phyloP scores from a whole-genome alignment of 1,140 invertebrate species.

The Alviniconcha marisindica region DNA sequence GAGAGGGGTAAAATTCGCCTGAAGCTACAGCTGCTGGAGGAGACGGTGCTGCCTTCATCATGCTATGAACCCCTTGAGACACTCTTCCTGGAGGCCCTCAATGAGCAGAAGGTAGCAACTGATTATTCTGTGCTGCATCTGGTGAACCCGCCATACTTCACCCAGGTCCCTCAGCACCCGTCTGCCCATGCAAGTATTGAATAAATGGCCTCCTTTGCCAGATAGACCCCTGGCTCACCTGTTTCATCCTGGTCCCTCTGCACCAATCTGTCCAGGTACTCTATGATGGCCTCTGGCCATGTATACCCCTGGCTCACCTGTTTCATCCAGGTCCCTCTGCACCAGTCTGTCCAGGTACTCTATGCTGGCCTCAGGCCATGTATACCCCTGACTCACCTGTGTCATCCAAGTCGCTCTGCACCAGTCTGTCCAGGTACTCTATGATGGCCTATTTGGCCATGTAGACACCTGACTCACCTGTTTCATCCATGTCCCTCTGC shows the following conservation, averaged over 20 bases:
- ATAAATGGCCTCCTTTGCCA: background rate
- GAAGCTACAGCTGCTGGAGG: conserved; percentile 55
- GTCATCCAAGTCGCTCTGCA: conserved; percentile 50
- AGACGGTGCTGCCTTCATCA: conserved; percentile 55
- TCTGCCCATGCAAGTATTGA: background rate
- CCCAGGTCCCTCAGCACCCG: no score
- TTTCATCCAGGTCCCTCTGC: conserved; percentile 49
- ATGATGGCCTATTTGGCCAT: conserved; percentile 54
- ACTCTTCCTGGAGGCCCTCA: conserved; percentile 50
- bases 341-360: conserved; percentile 51
- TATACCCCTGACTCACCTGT: conserved; percentile 50
- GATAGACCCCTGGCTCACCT: background rate
- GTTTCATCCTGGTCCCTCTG: no score
- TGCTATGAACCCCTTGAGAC: conserved; percentile 54
- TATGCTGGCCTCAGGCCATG: no score
- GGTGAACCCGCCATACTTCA: no score
- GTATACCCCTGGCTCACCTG: conserved; percentile 39
- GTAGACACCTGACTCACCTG: conserved; percentile 58
- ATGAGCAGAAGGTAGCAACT: conserved; percentile 40
- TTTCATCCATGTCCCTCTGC: conserved; percentile 49
- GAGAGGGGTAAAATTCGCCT: conserved; percentile 58
- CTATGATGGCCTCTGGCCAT: background rate
- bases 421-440: no score
- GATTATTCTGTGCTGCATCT: background rate
- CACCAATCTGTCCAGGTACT: background rate